A percentile compares a stretch with the other conserved stretches of the same genome.
These are phyloP conservation scores for Scaptodrosophila latifasciaeformis DNA, from an alignment of 2,888 invertebrate species.

Conservation along the genomic window DNA sequence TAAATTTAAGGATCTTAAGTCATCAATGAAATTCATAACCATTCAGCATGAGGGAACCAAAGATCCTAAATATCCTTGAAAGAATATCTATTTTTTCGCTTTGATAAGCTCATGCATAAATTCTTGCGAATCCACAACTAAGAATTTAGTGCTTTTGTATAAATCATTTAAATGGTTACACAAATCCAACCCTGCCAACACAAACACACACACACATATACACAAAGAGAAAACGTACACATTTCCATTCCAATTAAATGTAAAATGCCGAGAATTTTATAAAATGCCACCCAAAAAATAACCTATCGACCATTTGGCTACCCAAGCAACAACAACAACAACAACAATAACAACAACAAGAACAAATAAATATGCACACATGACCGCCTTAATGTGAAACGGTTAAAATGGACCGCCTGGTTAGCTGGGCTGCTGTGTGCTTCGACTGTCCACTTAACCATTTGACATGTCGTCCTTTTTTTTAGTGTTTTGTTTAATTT, in stretches of 20 bases:
- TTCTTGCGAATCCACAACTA: neutral
- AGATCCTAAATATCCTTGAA: too few relatives aligned
- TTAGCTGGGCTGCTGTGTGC: neutral
- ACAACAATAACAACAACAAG: conserved; percentile 20
- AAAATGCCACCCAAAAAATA: neutral
- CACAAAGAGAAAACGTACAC: too few relatives aligned
- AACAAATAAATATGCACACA: conserved; percentile 25
- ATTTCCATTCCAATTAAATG: too few relatives aligned
- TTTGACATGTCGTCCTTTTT: conserved; percentile 1
- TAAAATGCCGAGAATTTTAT: too few relatives aligned
- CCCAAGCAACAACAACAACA: conserved; percentile 16
- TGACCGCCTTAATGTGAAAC: conserved; percentile 34
- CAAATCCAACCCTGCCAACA: too few relatives aligned
- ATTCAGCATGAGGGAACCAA: too few relatives aligned
- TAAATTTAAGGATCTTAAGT: too few relatives aligned
- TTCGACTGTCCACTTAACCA: neutral
- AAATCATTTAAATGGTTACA: too few relatives aligned
- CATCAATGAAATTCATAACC: too few relatives aligned
- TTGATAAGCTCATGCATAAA: neutral
- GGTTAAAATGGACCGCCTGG: conserved; percentile 24
- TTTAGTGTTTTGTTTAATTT: too few relatives aligned
- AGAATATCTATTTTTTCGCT: too few relatives aligned
- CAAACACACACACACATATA: conserved; percentile 10
- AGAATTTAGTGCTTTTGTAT: conserved; percentile 10
- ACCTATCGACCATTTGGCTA: neutral